Evolutionary conservation across 2,797 vertebrate species (phyloP).

Genomic region (Chaunax sp.): DNA sequence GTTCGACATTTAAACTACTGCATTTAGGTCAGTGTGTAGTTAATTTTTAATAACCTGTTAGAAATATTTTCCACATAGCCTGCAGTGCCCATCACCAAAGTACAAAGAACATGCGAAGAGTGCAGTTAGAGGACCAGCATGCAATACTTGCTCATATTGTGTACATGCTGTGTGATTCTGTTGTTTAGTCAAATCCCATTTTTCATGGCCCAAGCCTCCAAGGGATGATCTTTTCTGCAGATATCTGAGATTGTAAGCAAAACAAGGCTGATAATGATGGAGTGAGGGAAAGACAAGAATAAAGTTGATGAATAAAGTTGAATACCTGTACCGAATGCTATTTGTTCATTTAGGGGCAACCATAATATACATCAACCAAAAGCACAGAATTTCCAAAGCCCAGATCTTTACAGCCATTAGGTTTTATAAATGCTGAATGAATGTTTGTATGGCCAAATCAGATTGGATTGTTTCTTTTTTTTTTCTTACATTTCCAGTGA

Average conservation of each 20-base stretch:
- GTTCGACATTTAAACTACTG: constrained; percentile 5
- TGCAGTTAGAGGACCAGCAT: neutral
- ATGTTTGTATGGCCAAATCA: neutral
- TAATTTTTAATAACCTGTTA: neutral
- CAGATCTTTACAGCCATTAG: neutral
- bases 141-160: neutral
- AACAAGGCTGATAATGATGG: constrained; percentile 13
- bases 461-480: neutral
- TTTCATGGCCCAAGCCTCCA: constrained; percentile 42
- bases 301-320: constrained; percentile 16
- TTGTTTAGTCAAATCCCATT: constrained; percentile 28
- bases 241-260: constrained; percentile 37
- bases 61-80: constrained; percentile 10
- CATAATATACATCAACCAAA: constrained; percentile 2
- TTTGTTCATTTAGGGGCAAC: too few relatives aligned
- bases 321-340: too few relatives aligned
- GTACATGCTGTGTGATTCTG: neutral
- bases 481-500: constrained; percentile 79
- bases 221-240: constrained; percentile 58
- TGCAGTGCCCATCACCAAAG: neutral
- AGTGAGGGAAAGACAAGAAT: constrained; percentile 6
- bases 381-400: neutral
- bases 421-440: neutral
- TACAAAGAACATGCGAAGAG: neutral
- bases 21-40: constrained; percentile 5